Conservation (phyloP, 1,140 invertebrate species). For the Archivesica marissinica region DNA sequence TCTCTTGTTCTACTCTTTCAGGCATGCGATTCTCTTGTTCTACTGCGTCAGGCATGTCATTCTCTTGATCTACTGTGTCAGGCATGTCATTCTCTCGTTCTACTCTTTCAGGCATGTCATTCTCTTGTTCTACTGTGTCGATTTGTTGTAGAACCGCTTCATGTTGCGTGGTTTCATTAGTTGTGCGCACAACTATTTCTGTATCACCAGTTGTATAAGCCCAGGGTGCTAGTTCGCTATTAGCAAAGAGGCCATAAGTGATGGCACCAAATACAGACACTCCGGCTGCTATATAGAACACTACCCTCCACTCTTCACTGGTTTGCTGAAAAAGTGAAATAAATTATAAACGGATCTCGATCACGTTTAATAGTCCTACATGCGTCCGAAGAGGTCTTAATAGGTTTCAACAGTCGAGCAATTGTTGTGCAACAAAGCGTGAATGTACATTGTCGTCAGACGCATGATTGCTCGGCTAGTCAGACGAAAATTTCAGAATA, state of each 20-base stretch:
- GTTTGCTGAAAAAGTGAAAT: slow-evolving; percentile 21
- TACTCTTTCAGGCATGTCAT: no score
- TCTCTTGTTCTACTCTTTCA: no score
- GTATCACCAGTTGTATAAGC: background rate
- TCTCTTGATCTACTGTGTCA: no score
- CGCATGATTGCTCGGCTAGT: no score
- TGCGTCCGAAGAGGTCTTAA: background rate
- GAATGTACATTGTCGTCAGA: background rate
- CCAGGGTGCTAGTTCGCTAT: background rate
- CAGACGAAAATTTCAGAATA: no score
- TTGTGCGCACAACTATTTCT: background rate
- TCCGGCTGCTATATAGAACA: slow-evolving; percentile 1
- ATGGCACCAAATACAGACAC: slow-evolving; percentile 6
- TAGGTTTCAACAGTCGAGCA: background rate
- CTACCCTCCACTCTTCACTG: slow-evolving; percentile 29
- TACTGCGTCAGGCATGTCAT: no score
- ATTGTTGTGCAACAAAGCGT: background rate
- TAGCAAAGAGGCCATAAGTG: no score
- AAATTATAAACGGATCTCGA: background rate
- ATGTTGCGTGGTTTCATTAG: no score
- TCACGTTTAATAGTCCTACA: background rate
- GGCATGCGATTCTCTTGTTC: no score
- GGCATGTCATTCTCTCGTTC: no score
- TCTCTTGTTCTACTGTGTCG: no score
- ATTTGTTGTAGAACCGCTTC: no score